Evolutionary conservation across 2,113 vertebrate species (phyloP).

Genomic region (Ceyx cyanopectus): DNA sequence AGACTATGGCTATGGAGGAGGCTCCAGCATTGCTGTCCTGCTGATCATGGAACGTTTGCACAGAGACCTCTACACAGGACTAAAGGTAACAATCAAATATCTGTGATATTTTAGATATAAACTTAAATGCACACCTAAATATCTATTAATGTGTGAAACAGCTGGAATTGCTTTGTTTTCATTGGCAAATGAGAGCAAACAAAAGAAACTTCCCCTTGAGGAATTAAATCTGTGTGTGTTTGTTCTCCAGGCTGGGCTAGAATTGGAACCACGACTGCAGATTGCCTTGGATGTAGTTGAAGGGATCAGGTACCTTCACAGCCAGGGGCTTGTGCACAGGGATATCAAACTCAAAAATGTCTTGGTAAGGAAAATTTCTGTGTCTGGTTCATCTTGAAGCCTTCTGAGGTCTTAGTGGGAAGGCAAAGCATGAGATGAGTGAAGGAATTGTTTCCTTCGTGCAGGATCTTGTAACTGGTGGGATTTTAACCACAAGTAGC

Average conservation of each 20-base stretch:
- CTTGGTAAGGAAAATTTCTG: conserved; percentile 82
- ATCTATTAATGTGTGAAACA: not conserved
- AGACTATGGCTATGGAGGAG: conserved; percentile 90
- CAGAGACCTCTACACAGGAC: conserved; percentile 93
- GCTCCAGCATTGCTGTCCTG: conserved; percentile 94
- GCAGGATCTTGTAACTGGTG: accelerated
- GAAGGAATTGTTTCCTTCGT: not conserved
- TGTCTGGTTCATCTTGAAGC: not conserved
- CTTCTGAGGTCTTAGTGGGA: not conserved
- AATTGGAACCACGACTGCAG: conserved; percentile 87
- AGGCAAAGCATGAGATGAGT: not conserved
- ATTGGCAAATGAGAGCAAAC: not conserved
- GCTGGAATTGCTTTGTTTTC: not conserved
- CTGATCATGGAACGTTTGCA: conserved; percentile 97
- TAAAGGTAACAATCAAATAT: conserved; percentile 83
- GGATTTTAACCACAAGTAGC: not conserved
- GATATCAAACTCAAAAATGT: conserved; percentile 99
- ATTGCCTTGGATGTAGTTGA: conserved; percentile 97
- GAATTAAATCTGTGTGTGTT: not conserved
- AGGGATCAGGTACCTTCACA: conserved; percentile 94
- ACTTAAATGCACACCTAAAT: not conserved
- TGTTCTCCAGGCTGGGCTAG: conserved; percentile 83
- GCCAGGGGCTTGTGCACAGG: conserved; percentile 94
- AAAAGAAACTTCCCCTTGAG: not conserved
- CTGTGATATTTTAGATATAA: too few relatives aligned